Conservation (phyloP, 1,140 invertebrate species). For the Mercenaria mercenaria region DNA sequence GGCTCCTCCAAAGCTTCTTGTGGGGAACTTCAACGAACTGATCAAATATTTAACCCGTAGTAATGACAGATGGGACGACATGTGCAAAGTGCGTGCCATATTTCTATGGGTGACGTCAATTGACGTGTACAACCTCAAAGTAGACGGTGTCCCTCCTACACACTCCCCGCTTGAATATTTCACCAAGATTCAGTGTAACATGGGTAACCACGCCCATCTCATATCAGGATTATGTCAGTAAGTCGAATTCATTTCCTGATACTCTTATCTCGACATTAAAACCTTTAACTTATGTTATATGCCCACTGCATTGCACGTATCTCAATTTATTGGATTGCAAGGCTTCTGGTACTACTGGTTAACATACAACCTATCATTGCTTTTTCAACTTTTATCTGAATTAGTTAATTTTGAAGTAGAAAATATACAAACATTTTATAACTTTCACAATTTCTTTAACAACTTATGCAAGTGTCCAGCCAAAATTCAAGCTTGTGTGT, state of each 20-base stretch:
- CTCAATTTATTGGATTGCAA: too few relatives aligned
- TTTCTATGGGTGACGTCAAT: constrained; percentile 83
- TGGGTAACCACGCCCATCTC: constrained; percentile 82
- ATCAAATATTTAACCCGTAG: constrained; percentile 75
- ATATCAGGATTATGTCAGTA: constrained; percentile 83
- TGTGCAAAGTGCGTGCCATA: constrained; percentile 79
- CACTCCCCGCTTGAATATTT: constrained; percentile 83
- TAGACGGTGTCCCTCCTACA: constrained; percentile 73
- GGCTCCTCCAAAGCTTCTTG: constrained; percentile 72
- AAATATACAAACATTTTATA: too few relatives aligned
- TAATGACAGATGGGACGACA: constrained; percentile 74
- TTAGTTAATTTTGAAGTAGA: too few relatives aligned
- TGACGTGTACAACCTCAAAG: constrained; percentile 79
- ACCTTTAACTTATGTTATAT: neutral
- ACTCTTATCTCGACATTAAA: neutral
- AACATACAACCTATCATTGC: too few relatives aligned
- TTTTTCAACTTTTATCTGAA: too few relatives aligned
- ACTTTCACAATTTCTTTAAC: too few relatives aligned
- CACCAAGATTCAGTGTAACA: constrained; percentile 79
- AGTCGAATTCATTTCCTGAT: too few relatives aligned
- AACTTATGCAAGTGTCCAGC: too few relatives aligned
- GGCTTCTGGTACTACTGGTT: too few relatives aligned
- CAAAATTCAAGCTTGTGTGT: too few relatives aligned
- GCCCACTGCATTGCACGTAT: too few relatives aligned
- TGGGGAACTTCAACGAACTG: constrained; percentile 78